A percentile compares a stretch with the other conserved stretches of the same genome.
Conservation (phyloP, 1,140 invertebrate genomes). For the Metopolophium dirhodum region DNA sequence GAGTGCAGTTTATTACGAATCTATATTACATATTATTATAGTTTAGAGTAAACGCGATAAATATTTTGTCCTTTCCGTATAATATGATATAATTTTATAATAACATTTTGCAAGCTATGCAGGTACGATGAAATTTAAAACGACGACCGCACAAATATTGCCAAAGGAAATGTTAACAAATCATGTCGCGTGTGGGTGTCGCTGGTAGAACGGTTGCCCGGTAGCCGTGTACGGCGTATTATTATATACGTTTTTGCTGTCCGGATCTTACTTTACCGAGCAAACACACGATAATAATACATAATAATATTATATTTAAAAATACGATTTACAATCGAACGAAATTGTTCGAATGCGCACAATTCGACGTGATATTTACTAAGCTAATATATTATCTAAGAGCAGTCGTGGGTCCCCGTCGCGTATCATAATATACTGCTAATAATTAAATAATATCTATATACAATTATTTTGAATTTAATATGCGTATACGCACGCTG, state of each 20-base stretch:
- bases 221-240: slow-evolving; percentile 9
- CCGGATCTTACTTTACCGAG: neutral
- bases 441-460: neutral
- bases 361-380: neutral
- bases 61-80: neutral
- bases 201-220: neutral
- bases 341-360: neutral
- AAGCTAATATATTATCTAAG: neutral
- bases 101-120: neutral
- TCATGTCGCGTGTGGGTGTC: slow-evolving; percentile 21
- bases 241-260: slow-evolving; percentile 6
- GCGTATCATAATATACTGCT: neutral
- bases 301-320: neutral
- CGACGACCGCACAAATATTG: slow-evolving; percentile 19
- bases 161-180: slow-evolving; percentile 19
- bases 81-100: neutral
- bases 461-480: neutral
- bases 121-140: neutral
- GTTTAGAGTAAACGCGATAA: neutral
- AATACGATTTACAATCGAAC: neutral
- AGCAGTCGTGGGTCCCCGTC: neutral
- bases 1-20: neutral
- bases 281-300: neutral
- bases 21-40: neutral
- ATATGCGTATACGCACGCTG: neutral